Evolutionary conservation across 2,113 vertebrate species (phyloP), one percentile per base, ranked within the genome.

Genomic region (Apeltes quadracus): DNA sequence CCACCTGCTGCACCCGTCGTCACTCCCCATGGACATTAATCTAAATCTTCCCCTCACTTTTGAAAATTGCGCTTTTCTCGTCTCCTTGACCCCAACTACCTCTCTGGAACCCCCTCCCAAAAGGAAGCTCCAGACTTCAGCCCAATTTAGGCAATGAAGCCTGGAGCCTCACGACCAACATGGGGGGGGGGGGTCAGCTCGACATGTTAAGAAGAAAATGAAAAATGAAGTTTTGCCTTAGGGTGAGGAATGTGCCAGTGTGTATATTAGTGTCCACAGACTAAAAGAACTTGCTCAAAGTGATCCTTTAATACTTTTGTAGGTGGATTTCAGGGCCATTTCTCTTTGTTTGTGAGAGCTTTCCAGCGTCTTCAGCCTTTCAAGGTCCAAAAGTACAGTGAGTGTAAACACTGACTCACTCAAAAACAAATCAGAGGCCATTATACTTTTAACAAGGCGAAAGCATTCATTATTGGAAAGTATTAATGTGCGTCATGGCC

Each of bases 221-320:
- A 75, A 84, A 55, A 54, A 38, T 3, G 29, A 34, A 62, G n/a
- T 34, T 29, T 16, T 12, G 38, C 61, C 53, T 77, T 38, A 43
- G 20, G 43, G 74, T 75, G 75, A 58, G 72, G 76, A 79, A 69
- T 58, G 48, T 53, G 71, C 20, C 62, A 56, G 41, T n/a, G 44
- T 53, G 38, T 23, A 29, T 68, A 6, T 32, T 54, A 7, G 69
- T 53, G 72, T 76, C 61, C 69, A 57, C 59, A 78, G 50, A 79
- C 15, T 61, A 59, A 29, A 29, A 29, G 29, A 84, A 69, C 62
- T 56, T 39, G 50, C 50, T 29, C 46, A 58, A 23, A 44, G 72
- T 83, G 72, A 83, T 79, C 70, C 75, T 87, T 84, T 67, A 84
- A 84, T 77, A 41, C 41, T 29, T 43, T 72, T 36, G 76, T 85